These are phyloP conservation scores for Aphidoletes aphidimyza DNA, from an alignment of 2,888 invertebrate species.

Conservation along the genomic window DNA sequence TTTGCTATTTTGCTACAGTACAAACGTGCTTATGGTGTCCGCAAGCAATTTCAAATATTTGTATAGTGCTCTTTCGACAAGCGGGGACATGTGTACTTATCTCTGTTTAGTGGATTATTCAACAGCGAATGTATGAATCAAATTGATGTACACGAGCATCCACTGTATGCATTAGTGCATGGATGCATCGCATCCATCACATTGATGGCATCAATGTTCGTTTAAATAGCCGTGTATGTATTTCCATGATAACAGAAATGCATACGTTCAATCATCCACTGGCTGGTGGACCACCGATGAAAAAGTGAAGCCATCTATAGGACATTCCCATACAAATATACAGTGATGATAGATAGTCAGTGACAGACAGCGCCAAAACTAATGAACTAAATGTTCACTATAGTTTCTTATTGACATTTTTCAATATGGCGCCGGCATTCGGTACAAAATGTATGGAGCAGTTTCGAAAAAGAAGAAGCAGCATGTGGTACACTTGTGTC, in stretches of 20 bases:
- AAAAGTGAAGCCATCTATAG: too few relatives aligned
- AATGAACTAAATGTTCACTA: too few relatives aligned
- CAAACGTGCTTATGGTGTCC: background rate
- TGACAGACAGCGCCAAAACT: too few relatives aligned
- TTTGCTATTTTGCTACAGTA: background rate
- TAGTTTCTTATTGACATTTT: too few relatives aligned
- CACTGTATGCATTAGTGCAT: background rate
- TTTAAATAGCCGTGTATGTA: background rate
- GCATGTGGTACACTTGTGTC: too few relatives aligned
- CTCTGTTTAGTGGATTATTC: background rate
- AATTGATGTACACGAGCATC: background rate
- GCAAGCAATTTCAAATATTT: conserved; percentile 3
- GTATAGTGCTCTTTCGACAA: background rate
- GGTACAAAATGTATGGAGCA: too few relatives aligned
- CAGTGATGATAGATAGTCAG: too few relatives aligned
- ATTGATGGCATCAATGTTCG: too few relatives aligned
- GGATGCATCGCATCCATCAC: background rate
- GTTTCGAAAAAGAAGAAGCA: too few relatives aligned
- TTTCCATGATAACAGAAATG: background rate
- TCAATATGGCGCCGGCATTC: too few relatives aligned
- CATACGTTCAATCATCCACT: background rate
- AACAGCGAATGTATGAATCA: background rate
- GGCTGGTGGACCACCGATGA: too few relatives aligned
- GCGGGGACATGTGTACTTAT: background rate
- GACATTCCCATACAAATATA: too few relatives aligned